phyloP scores from a whole-genome alignment of 1,140 invertebrate genomes.

The Zaprionus tsacasi region DNA sequence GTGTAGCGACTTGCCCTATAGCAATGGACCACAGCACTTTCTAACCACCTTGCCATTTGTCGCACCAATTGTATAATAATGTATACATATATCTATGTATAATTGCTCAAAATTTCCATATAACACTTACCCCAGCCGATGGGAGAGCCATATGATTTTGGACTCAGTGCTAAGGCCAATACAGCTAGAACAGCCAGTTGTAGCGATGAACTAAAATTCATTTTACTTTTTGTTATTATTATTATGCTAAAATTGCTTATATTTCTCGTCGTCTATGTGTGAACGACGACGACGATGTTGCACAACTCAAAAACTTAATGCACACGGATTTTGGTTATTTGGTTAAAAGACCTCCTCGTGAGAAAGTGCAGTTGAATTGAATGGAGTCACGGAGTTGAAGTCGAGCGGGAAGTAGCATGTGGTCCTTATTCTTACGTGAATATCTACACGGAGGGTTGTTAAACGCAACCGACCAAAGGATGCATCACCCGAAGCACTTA shows the following conservation, averaged over 20 bases:
- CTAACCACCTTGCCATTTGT: constrained; percentile 26
- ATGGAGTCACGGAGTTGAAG: constrained; percentile 16
- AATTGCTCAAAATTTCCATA: not conserved
- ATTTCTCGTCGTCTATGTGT: not conserved
- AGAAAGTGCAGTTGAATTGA: constrained; percentile 17
- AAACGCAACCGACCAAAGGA: constrained; percentile 4
- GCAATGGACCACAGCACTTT: not conserved
- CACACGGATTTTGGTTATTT: constrained; percentile 1
- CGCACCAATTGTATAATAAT: constrained; percentile 39
- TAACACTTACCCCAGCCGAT: constrained; percentile 49
- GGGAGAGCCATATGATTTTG: constrained; percentile 24
- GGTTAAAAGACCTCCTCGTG: not conserved
- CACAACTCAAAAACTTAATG: constrained; percentile 12
- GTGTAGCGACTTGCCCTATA: constrained; percentile 22
- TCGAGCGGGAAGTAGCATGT: constrained; percentile 40
- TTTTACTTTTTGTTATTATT: constrained; percentile 28
- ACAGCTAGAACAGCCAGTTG: constrained; percentile 15
- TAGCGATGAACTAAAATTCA: constrained; percentile 26
- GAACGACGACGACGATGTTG: constrained; percentile 9
- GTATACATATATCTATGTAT: not conserved
- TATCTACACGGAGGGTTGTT: constrained; percentile 22
- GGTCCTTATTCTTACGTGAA: constrained; percentile 37
- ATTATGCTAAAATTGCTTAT: constrained; percentile 10
- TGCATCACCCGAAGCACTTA: constrained; percentile 20
- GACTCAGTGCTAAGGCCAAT: not conserved